Conservation (phyloP, 1,140 invertebrate genomes). For the Sitobion miscanthi region DNA sequence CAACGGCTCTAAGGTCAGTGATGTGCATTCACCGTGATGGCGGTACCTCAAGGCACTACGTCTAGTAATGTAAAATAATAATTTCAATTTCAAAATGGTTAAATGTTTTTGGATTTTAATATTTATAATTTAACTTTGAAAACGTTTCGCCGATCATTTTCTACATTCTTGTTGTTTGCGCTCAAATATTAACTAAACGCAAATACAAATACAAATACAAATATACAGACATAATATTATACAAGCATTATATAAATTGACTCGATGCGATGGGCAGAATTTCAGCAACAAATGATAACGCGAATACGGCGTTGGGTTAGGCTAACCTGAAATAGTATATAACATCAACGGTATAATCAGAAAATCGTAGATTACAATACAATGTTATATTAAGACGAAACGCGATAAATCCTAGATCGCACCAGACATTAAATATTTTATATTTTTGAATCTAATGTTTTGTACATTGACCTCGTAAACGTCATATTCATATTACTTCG, state of each 20-base stretch:
- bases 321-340: too few relatives aligned
- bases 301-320: not conserved
- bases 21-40: not conserved
- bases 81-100: not conserved
- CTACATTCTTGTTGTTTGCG: not conserved
- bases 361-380: not conserved
- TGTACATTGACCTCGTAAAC: not conserved
- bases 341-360: not conserved
- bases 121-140: too few relatives aligned
- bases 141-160: not conserved
- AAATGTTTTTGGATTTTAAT: not conserved
- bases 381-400: not conserved
- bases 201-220: too few relatives aligned
- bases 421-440: not conserved
- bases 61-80: not conserved
- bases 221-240: not conserved
- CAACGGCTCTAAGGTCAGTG: not conserved
- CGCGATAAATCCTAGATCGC: not conserved
- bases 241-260: not conserved
- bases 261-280: not conserved
- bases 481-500: not conserved
- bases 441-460: not conserved
- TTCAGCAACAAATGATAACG: not conserved
- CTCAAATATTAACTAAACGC: not conserved
- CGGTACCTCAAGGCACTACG: not conserved